Percentiles rank a stretch among this genome's conserved stretches.
Evolutionary conservation across 2,888 invertebrate species (phyloP).

Genomic region (Polymixis lichenea): DNA sequence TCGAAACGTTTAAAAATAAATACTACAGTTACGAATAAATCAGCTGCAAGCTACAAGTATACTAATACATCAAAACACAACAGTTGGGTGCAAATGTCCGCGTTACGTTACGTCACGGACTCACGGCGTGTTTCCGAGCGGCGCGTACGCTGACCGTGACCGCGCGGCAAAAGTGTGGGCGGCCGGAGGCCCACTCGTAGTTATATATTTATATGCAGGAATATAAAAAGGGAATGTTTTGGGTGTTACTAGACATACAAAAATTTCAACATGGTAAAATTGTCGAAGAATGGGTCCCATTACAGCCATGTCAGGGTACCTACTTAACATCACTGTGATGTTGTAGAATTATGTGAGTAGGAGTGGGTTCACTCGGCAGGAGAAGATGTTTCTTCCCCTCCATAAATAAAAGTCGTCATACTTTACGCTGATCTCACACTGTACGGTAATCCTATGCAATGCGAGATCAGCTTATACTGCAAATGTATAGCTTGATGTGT

Average conservation of each 20-base stretch:
- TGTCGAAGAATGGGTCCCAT: background rate
- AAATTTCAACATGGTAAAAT: background rate
- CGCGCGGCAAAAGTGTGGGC: conserved; percentile 70
- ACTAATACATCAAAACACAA: conserved; percentile 20
- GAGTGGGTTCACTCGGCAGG: background rate
- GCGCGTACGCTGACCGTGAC: conserved; percentile 68
- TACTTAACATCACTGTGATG: background rate
- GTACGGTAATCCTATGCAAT: too few relatives aligned
- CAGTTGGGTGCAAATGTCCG: conserved; percentile 30
- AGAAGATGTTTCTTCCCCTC: background rate
- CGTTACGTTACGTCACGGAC: conserved; percentile 42
- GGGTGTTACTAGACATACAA: background rate
- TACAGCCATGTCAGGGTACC: background rate
- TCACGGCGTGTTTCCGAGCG: conserved; percentile 42
- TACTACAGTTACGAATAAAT: background rate
- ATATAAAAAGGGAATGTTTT: background rate
- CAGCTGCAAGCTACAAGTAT: background rate
- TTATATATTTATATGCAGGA: background rate
- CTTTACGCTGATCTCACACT: too few relatives aligned
- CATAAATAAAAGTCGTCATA: too few relatives aligned
- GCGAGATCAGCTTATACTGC: too few relatives aligned
- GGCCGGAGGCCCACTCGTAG: conserved; percentile 30
- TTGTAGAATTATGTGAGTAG: too few relatives aligned
- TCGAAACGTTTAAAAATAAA: background rate
- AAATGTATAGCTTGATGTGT: too few relatives aligned